These are phyloP conservation scores for Seira ritae DNA, from an alignment of 2,888 invertebrate genomes.

Conservation along the genomic window DNA sequence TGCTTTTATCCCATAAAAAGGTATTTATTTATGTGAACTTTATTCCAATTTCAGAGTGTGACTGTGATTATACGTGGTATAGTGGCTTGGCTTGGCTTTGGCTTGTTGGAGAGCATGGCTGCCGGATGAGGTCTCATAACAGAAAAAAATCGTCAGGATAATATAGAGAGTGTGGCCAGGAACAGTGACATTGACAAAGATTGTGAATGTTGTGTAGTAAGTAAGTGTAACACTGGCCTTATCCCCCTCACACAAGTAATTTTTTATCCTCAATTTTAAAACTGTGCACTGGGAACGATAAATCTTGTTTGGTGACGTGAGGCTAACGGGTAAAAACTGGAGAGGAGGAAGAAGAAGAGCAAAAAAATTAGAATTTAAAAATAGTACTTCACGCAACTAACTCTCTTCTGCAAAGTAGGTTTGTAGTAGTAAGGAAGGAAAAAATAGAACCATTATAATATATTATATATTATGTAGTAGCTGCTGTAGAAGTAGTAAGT, in stretches of 20 bases:
- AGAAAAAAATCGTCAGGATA: too few species aligned
- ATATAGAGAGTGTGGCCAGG: constrained; percentile 2
- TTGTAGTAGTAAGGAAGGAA: too few species aligned
- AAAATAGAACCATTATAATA: too few species aligned
- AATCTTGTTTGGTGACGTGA: constrained; percentile 56
- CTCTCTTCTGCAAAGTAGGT: too few species aligned
- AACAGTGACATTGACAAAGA: constrained; percentile 57
- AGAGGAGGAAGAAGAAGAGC: background rate
- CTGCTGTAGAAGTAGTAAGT: too few species aligned
- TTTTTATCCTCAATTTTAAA: constrained; percentile 50
- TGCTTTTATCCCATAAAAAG: constrained; percentile 7
- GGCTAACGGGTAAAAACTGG: constrained; percentile 2
- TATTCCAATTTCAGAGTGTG: background rate
- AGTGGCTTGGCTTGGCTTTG: background rate
- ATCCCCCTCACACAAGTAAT: constrained; percentile 25
- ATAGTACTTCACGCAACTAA: too few species aligned
- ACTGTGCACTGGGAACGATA: constrained; percentile 47
- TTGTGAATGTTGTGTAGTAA: constrained; percentile 21
- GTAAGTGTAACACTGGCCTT: constrained; percentile 12
- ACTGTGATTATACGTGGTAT: constrained; percentile 9
- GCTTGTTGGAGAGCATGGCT: too few species aligned
- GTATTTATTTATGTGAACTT: constrained; percentile 17
- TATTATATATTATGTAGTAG: too few species aligned
- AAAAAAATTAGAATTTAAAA: background rate
- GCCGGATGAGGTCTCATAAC: too few species aligned